phyloP scores from a whole-genome alignment of 2,888 invertebrate species.

The Limnephilus lunatus region DNA sequence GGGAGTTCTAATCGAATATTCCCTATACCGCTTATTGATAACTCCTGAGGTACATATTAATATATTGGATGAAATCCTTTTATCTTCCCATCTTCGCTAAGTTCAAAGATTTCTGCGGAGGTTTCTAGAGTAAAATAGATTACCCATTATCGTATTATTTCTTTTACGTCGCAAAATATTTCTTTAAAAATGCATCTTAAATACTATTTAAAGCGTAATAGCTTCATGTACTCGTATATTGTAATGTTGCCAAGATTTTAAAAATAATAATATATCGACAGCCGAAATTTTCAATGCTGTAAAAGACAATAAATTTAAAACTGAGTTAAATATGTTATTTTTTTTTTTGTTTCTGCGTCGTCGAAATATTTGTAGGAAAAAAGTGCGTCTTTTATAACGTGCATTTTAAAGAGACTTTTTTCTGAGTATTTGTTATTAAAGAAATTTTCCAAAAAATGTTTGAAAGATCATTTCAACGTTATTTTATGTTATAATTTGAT shows the following conservation, averaged over 20 bases:
- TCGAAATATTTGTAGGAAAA: too few relatives aligned
- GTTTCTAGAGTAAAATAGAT: not conserved
- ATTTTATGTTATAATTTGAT: too few relatives aligned
- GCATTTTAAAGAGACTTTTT: too few relatives aligned
- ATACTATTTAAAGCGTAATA: not conserved
- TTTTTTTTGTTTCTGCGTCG: too few relatives aligned
- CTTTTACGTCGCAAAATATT: not conserved
- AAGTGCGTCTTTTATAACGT: too few relatives aligned
- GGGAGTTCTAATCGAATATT: conserved; percentile 55
- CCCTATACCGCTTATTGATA: conserved; percentile 24
- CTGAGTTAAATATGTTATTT: too few relatives aligned
- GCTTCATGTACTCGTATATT: not conserved
- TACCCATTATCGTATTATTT: not conserved
- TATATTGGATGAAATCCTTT: conserved; percentile 20
- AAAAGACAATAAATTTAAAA: too few relatives aligned
- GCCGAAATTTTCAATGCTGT: too few relatives aligned
- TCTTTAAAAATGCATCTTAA: not conserved
- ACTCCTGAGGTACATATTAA: not conserved
- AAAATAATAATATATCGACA: too few relatives aligned
- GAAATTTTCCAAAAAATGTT: too few relatives aligned
- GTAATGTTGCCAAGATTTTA: not conserved
- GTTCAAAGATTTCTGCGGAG: not conserved
- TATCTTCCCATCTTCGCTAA: not conserved
- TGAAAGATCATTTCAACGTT: too few relatives aligned
- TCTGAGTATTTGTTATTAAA: too few relatives aligned